Conservation (phyloP, 2,888 invertebrate genomes). For the Osmoderma eremita region DNA sequence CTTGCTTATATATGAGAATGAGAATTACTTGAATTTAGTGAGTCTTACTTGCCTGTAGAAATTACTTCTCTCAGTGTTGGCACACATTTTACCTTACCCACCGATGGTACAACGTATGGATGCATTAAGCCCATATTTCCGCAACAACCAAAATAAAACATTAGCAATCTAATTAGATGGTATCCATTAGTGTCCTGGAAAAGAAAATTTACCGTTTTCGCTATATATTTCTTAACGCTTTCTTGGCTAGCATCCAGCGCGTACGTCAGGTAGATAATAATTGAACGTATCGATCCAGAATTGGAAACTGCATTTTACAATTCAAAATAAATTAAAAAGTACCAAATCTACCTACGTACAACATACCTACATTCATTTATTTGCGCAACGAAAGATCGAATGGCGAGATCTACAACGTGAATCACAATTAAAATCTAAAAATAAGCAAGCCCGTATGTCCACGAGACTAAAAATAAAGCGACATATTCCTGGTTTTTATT, state of each 20-base stretch:
- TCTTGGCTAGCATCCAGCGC: slow-evolving; percentile 20
- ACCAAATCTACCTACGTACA: no score
- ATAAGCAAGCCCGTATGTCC: slow-evolving; percentile 21
- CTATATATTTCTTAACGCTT: slow-evolving; percentile 21
- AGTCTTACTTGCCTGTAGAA: no score
- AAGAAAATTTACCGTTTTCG: slow-evolving; percentile 5
- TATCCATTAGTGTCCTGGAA: neutral
- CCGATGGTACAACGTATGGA: no score
- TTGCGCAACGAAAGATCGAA: slow-evolving; percentile 1
- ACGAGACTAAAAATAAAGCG: slow-evolving; percentile 28
- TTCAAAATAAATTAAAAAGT: neutral
- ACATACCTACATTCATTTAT: slow-evolving; percentile 8
- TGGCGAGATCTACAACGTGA: slow-evolving; percentile 1
- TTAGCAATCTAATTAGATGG: neutral
- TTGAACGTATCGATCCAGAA: slow-evolving; percentile 23
- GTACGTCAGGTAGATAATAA: slow-evolving; percentile 7
- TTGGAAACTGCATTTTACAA: slow-evolving; percentile 19
- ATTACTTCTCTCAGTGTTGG: no score
- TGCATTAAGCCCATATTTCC: no score
- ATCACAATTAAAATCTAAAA: slow-evolving; percentile 32
- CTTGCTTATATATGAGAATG: no score
- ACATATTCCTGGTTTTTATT: slow-evolving; percentile 18
- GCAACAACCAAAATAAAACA: neutral
- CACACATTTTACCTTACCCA: no score
- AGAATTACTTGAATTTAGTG: no score